Evolutionary conservation across 2,888 invertebrate genomes (phyloP).

Genomic region (Chrysina gloriosa): DNA sequence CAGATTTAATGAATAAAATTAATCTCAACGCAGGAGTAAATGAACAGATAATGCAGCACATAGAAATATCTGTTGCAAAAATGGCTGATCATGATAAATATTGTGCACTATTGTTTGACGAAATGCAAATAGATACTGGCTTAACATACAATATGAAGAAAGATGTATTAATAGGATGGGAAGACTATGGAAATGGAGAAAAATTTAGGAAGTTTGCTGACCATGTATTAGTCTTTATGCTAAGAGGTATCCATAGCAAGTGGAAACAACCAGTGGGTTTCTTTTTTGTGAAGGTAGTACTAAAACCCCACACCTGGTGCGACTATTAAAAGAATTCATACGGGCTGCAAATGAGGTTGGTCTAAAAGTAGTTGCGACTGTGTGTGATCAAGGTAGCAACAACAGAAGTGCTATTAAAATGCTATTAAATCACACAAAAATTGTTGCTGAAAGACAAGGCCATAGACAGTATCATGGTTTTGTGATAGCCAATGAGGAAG

Average conservation of each 20-base stretch:
- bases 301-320: slow-evolving; percentile 40
- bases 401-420: slow-evolving; percentile 49
- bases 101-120: slow-evolving; percentile 49
- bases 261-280: slow-evolving; percentile 52
- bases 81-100: slow-evolving; percentile 37
- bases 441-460: not conserved
- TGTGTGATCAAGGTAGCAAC: slow-evolving; percentile 53
- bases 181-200: slow-evolving; percentile 43
- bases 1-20: not conserved
- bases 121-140: slow-evolving; percentile 44
- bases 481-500: slow-evolving; percentile 14
- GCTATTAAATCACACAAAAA: not conserved
- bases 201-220: slow-evolving; percentile 47
- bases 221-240: slow-evolving; percentile 52
- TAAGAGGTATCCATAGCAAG: slow-evolving; percentile 47
- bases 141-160: slow-evolving; percentile 44
- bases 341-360: slow-evolving; percentile 45
- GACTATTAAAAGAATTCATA: slow-evolving; percentile 46
- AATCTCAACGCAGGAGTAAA: slow-evolving; percentile 21
- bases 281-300: slow-evolving; percentile 48
- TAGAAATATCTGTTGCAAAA: not conserved
- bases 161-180: slow-evolving; percentile 46
- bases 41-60: slow-evolving; percentile 17
- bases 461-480: slow-evolving; percentile 11
- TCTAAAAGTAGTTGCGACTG: slow-evolving; percentile 50